phyloP scores from a whole-genome alignment of 2,797 vertebrate genomes.

The Microtus agrestis region DNA sequence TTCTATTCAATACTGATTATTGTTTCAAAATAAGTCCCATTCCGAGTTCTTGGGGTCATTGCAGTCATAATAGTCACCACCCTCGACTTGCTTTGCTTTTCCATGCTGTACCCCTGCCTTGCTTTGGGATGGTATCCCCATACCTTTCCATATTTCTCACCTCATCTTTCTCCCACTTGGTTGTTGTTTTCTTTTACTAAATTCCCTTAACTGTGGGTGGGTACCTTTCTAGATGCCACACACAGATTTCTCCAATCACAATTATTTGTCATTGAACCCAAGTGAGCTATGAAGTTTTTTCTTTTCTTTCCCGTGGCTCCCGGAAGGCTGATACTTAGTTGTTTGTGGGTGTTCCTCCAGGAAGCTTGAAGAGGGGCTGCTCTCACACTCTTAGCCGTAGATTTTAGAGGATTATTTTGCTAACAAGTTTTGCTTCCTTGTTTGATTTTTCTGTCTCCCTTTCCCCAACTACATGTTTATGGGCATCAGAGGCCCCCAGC shows the following conservation, averaged over 20 bases:
- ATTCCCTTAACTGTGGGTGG: background rate
- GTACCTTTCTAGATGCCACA: background rate
- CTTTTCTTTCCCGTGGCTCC: background rate
- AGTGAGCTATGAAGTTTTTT: background rate
- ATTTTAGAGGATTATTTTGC: background rate
- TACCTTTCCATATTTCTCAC: background rate
- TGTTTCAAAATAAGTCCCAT: constrained; percentile 23
- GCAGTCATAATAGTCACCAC: background rate
- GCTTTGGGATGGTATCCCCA: background rate
- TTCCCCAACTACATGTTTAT: background rate
- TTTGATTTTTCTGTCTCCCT: background rate
- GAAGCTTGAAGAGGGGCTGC: background rate
- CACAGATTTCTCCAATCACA: background rate
- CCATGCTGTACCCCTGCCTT: background rate
- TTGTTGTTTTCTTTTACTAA: background rate
- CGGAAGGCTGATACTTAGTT: background rate
- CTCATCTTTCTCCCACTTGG: background rate
- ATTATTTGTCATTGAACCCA: background rate
- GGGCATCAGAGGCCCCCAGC: too few relatives aligned
- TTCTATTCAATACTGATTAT: background rate
- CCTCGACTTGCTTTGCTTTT: background rate
- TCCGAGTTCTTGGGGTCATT: background rate
- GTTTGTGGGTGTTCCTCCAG: background rate
- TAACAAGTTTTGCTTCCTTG: background rate
- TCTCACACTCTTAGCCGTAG: background rate